Evolutionary conservation across 92 coral and sea anemone genomes (phyloP).

Genomic region (Hydrozoanthus gracilis): DNA sequence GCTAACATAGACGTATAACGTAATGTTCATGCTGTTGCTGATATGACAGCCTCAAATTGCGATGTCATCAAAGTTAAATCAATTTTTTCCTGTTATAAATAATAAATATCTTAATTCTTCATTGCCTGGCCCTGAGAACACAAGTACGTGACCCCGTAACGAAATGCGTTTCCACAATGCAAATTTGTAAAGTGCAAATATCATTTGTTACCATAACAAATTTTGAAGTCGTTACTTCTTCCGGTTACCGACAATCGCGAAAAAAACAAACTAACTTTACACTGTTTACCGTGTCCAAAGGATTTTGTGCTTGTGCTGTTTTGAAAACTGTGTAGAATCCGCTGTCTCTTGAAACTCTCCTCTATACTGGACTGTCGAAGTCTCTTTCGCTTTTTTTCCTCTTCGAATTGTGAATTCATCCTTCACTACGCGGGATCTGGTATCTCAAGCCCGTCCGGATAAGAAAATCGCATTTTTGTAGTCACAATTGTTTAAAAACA

Average conservation of each 20-base stretch:
- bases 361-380: constrained; percentile 89
- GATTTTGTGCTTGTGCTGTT: constrained; percentile 15
- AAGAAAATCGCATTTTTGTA: constrained; percentile 20
- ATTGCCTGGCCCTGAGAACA: no score
- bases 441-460: background rate
- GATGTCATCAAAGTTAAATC: no score
- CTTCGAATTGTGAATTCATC: constrained; percentile 72
- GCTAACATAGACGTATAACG: no score
- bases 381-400: constrained; percentile 82
- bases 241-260: background rate
- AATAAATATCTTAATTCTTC: background rate
- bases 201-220: background rate
- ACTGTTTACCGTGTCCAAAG: constrained; percentile 12
- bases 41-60: no score
- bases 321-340: constrained; percentile 17
- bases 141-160: no score
- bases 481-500: background rate
- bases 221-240: background rate
- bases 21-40: no score
- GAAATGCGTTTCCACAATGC: no score
- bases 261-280: background rate
- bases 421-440: constrained; percentile 37
- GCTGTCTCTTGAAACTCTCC: constrained; percentile 88
- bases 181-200: no score
- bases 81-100: constrained; percentile 5